Conservation (phyloP, 2,888 invertebrate species). For the Synergus gifuensis region DNA sequence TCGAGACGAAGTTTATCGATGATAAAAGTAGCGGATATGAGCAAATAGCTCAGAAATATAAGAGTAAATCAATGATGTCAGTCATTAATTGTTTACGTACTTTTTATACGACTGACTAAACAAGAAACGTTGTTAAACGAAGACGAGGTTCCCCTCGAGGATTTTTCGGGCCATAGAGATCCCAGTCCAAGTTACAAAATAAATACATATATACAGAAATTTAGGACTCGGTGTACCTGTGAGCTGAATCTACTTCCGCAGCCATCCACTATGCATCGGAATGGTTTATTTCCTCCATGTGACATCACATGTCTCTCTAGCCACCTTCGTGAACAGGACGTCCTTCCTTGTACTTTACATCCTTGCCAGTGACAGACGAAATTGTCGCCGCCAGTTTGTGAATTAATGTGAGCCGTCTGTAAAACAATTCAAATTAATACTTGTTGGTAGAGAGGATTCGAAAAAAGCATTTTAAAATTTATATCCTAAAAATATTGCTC, state of each 20-base stretch:
- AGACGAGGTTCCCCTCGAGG: conserved; percentile 45
- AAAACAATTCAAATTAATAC: conserved; percentile 63
- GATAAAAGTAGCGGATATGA: neutral
- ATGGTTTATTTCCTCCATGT: conserved; percentile 94
- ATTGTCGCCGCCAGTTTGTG: conserved; percentile 90
- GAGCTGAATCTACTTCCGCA: conserved; percentile 93
- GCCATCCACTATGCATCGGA: conserved; percentile 96
- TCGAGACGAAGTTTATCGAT: neutral
- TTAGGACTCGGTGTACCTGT: conserved; percentile 81
- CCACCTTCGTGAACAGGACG: conserved; percentile 95
- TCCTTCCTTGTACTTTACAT: conserved; percentile 95
- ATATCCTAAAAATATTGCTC: no score
- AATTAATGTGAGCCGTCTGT: conserved; percentile 89
- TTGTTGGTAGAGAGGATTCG: neutral
- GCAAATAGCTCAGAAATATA: neutral
- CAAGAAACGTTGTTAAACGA: conserved; percentile 34
- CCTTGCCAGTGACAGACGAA: conserved; percentile 95
- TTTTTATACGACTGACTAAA: neutral
- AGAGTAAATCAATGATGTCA: neutral
- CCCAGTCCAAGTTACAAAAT: neutral
- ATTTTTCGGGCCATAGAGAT: conserved; percentile 45
- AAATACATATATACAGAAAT: neutral
- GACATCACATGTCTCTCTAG: conserved; percentile 94
- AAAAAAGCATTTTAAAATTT: neutral
- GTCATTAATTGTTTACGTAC: neutral